Conservation (phyloP, 2,888 invertebrate species). For the Acronicta leporina region DNA sequence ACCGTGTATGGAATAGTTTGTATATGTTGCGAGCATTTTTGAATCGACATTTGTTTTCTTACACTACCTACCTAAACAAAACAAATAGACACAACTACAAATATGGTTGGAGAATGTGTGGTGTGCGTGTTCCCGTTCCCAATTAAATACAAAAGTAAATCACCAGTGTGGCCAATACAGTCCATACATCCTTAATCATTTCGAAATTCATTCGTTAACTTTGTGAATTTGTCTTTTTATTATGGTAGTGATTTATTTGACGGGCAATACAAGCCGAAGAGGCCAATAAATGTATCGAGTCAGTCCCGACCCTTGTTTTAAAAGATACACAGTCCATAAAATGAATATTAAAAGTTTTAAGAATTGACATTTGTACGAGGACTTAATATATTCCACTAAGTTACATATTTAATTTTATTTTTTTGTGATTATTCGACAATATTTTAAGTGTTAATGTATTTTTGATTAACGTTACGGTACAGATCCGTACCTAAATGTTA, state of each 20-base stretch:
- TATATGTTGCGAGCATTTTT: slow-evolving; percentile 24
- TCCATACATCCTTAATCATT: slow-evolving; percentile 74
- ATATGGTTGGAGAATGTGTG: slow-evolving; percentile 21
- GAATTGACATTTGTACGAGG: slow-evolving; percentile 69
- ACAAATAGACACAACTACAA: slow-evolving; percentile 10
- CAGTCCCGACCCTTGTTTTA: slow-evolving; percentile 79
- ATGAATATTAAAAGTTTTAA: slow-evolving; percentile 64
- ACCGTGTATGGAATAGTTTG: slow-evolving; percentile 26
- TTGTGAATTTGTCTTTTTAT: slow-evolving; percentile 80
- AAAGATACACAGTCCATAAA: slow-evolving; percentile 60
- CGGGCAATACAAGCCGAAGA: slow-evolving; percentile 75
- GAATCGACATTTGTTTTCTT: slow-evolving; percentile 19
- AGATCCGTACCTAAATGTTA: slow-evolving; percentile 14
- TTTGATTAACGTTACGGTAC: slow-evolving; percentile 8
- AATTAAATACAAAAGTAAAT: slow-evolving; percentile 50
- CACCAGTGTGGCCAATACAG: slow-evolving; percentile 42
- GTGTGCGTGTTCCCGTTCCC: slow-evolving; percentile 28
- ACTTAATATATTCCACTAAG: slow-evolving; percentile 57
- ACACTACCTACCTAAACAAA: slow-evolving; percentile 12
- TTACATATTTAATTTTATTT: slow-evolving; percentile 43
- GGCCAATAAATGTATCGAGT: slow-evolving; percentile 81
- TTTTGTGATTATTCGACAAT: slow-evolving; percentile 34
- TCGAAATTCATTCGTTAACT: slow-evolving; percentile 77
- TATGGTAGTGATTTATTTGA: slow-evolving; percentile 84
- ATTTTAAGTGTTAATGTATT: slow-evolving; percentile 26